Evolutionary conservation across 2,888 invertebrate species (phyloP), one percentile per base, ranked within the genome.

Genomic region (Malachius bipustulatus): DNA sequence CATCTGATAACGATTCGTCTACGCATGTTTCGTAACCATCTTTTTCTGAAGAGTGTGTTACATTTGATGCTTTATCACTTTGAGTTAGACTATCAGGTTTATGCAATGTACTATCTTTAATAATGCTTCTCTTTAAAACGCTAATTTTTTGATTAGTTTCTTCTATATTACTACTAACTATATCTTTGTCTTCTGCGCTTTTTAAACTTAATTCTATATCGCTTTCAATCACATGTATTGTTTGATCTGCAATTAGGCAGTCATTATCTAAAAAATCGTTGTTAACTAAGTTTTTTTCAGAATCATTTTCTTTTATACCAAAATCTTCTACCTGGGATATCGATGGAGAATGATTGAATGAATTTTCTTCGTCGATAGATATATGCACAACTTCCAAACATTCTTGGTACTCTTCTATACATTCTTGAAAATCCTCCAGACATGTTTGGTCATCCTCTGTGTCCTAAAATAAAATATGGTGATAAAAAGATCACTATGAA

Each of bases 391-490:
- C 71, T 54, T 74, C 73, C 35, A 75, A 47, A 11, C 73, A 73
- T 51, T 75, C 74, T 3, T 73, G 73, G 45, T 74, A 74, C 48
- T 74, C 74, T 53, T 75, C 74, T 28, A 75, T 66, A 47, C 74
- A 75, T 56, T 75, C 74, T 52, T 75, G 74, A 48, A 72, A 75
- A 29, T 74, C 74, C 38, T 75, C 74, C 59, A 74, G 65, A 27
- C 73, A 73, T 1, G 73, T 74, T 49, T 73, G 72, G 46, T 74
- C 73, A 37, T 74, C 73, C 19, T 72, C 71, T 35, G 71, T 56
- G 1, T 73, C 73, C 61, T 61, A 47, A 19, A 56, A 55, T 30
- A 41, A 30, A 14, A 31, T 12, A 9, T 35, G 12, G 8, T 16
- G 16, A 35, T n/a, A 16, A n/a, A n/a, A n/a, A n/a, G n/a, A n/a